Conservation (phyloP, 2,797 vertebrate species). For the Sebastes trivittatus region DNA sequence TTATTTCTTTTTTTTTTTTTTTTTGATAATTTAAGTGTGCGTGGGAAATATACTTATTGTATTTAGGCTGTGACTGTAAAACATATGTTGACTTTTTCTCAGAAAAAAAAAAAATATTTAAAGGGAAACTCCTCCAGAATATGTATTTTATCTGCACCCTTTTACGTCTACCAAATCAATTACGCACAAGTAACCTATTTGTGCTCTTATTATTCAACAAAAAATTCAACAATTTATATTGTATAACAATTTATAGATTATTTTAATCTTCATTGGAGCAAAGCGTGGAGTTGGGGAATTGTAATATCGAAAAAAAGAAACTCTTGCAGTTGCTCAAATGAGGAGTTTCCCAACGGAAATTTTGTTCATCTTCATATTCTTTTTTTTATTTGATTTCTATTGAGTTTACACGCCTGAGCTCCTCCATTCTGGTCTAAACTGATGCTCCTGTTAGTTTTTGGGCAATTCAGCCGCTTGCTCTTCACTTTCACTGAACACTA, state of each 20-base stretch:
- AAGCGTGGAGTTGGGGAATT: neutral
- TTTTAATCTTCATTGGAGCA: neutral
- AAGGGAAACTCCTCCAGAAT: neutral
- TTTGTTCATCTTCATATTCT: neutral
- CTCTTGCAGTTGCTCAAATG: neutral
- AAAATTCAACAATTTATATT: neutral
- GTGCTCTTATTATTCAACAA: neutral
- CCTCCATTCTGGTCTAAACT: conserved; percentile 68
- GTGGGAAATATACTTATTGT: neutral
- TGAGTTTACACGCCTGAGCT: neutral
- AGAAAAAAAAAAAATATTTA: neutral
- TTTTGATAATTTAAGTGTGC: neutral
- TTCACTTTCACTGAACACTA: conserved; percentile 88
- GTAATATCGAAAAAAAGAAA: neutral
- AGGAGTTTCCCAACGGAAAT: neutral
- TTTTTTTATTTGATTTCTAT: neutral
- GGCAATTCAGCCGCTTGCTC: conserved; percentile 84
- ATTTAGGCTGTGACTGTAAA: neutral
- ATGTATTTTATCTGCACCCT: neutral
- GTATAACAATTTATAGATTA: neutral
- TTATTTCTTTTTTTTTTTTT: neutral
- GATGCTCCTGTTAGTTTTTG: conserved; percentile 74
- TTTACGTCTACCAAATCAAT: neutral
- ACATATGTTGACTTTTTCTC: neutral
- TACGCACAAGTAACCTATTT: neutral